These are phyloP conservation scores for Buceros bicornis DNA, from an alignment of 2,797 vertebrate genomes.

Conservation along the genomic window DNA sequence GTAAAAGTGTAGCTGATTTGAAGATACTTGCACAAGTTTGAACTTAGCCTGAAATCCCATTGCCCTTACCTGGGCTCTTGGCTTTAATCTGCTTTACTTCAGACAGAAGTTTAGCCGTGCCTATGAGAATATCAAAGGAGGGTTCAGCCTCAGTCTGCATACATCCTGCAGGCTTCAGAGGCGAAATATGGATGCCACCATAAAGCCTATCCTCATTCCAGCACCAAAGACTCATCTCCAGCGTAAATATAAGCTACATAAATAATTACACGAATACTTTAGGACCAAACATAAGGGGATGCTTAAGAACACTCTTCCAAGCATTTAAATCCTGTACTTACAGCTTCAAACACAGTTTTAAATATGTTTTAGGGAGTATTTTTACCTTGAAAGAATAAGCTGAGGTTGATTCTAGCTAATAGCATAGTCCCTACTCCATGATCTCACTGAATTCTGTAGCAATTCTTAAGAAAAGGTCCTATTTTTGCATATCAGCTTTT, in stretches of 20 bases:
- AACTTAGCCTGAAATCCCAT: not conserved
- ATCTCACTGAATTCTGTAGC: not conserved
- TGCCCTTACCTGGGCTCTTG: not conserved
- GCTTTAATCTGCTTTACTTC: not conserved
- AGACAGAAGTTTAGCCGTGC: not conserved
- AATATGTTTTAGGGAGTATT: not conserved
- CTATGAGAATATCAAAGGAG: not conserved
- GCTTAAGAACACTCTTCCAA: not conserved
- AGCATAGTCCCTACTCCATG: fast-evolving
- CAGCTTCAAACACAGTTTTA: not conserved
- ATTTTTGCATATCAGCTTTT: not conserved
- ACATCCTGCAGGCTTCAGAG: not conserved
- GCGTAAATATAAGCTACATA: fast-evolving
- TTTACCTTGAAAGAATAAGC: not conserved
- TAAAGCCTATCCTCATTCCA: not conserved
- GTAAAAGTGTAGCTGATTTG: fast-evolving
- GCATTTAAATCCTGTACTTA: not conserved
- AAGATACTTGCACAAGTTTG: not conserved
- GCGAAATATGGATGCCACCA: not conserved
- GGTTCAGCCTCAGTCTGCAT: not conserved
- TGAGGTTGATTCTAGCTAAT: not conserved
- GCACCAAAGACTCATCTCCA: not conserved
- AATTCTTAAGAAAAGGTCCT: not conserved
- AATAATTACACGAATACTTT: not conserved
- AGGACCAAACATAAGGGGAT: not conserved